A percentile compares a stretch with the other conserved stretches of the same genome.
Evolutionary conservation across 2,113 vertebrate genomes (phyloP).

Genomic region (Indri indri): DNA sequence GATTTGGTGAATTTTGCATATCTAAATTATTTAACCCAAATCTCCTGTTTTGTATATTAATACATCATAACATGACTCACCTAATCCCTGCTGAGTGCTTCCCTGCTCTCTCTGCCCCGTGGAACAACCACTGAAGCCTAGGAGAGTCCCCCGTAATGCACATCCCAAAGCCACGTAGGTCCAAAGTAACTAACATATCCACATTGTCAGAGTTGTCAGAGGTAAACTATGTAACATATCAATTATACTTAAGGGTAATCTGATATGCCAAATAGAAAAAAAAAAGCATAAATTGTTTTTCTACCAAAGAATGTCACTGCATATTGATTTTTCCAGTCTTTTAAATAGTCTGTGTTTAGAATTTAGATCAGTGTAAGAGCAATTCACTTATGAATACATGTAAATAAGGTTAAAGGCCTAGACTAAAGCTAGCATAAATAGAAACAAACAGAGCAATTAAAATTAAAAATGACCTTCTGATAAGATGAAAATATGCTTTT

Average conservation of each 20-base stretch:
- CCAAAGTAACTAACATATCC: background rate
- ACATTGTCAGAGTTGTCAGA: background rate
- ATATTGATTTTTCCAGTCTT: constrained; percentile 20
- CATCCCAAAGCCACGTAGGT: background rate
- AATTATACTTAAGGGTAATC: background rate
- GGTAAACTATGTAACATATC: background rate
- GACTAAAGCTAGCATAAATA: background rate
- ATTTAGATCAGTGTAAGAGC: constrained; percentile 49
- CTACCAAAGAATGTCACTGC: background rate
- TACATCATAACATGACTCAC: background rate
- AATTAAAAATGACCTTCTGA: background rate
- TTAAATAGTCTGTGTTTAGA: constrained; percentile 6
- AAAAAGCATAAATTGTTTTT: background rate
- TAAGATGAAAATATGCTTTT: background rate
- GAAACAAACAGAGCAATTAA: background rate
- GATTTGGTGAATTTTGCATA: background rate
- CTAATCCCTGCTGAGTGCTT: constrained; percentile 44
- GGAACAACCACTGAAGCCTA: constrained; percentile 54
- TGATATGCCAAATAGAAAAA: background rate
- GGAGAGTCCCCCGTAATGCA: background rate
- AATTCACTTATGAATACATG: constrained; percentile 27
- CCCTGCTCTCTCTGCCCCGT: background rate
- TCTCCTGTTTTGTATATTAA: background rate
- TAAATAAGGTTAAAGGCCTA: constrained; percentile 10
- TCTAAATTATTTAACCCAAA: background rate